phyloP scores from a whole-genome alignment of 1,140 invertebrate genomes.

The Bombus confusus region DNA sequence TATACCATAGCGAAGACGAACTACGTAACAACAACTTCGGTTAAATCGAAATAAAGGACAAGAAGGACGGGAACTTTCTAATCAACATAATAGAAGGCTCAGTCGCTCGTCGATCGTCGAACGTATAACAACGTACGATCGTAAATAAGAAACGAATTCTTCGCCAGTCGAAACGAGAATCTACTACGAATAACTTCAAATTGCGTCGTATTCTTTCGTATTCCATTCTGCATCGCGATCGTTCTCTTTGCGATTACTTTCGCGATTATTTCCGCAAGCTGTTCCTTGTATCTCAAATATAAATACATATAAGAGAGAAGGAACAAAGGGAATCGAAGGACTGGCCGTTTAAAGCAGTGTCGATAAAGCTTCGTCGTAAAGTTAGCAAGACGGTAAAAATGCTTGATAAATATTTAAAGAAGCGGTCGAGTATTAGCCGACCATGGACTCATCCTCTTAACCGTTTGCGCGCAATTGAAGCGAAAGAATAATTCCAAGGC shows the following conservation, averaged over 20 bases:
- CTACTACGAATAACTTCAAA: no score
- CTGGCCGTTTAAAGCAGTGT: neutral
- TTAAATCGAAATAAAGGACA: no score
- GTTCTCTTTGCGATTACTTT: neutral
- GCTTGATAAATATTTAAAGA: slow-evolving; percentile 46
- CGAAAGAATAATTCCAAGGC: slow-evolving; percentile 40
- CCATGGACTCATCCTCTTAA: neutral
- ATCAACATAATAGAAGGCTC: neutral
- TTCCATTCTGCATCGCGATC: neutral
- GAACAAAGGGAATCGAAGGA: neutral
- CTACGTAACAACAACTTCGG: no score
- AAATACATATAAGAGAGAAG: neutral
- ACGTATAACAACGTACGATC: neutral
- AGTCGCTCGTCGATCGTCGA: neutral
- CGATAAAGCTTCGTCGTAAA: neutral
- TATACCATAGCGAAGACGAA: no score
- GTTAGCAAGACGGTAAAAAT: neutral
- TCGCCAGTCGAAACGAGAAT: neutral
- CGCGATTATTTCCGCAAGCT: neutral
- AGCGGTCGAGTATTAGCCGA: neutral
- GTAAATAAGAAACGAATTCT: neutral
- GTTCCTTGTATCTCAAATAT: neutral
- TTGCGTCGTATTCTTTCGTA: no score
- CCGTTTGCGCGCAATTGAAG: slow-evolving; percentile 6
- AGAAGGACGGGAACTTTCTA: no score